These are phyloP conservation scores for Cordilura impudica DNA, from an alignment of 2,888 invertebrate genomes.

Conservation along the genomic window DNA sequence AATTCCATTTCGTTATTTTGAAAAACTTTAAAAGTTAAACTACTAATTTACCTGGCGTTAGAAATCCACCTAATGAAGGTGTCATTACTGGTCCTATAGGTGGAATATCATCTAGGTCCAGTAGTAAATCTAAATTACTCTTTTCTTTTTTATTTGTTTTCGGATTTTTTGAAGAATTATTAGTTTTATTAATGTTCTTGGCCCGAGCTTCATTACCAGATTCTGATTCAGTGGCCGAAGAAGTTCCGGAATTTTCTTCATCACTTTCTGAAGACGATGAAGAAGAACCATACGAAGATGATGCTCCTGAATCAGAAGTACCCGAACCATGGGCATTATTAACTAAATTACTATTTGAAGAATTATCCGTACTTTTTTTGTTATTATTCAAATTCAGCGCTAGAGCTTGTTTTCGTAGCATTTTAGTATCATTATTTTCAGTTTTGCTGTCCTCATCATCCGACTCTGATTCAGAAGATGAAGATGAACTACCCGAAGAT, in stretches of 20 bases:
- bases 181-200: conserved; percentile 31
- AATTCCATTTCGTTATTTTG: neutral
- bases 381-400: conserved; percentile 43
- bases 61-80: conserved; percentile 88
- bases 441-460: conserved; percentile 44
- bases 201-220: conserved; percentile 69
- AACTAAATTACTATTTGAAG: conserved; percentile 23
- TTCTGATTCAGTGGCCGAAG: conserved; percentile 62
- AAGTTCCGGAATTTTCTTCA: conserved; percentile 51
- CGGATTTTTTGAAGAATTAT: conserved; percentile 1
- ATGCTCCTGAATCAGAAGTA: conserved; percentile 72
- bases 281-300: conserved; percentile 66
- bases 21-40: conserved; percentile 27
- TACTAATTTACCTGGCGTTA: conserved; percentile 84
- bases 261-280: conserved; percentile 55
- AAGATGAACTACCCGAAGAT: conserved; percentile 64
- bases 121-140: conserved; percentile 88
- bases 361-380: conserved; percentile 1
- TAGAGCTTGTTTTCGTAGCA: conserved; percentile 23
- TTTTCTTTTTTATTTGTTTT: conserved; percentile 69
- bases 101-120: conserved; percentile 88
- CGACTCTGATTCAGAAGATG: conserved; percentile 61
- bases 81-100: conserved; percentile 85
- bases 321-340: conserved; percentile 66
- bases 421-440: conserved; percentile 19